Percentiles rank a stretch among this genome's conserved stretches.
phyloP scores from a whole-genome alignment of 2,888 invertebrate genomes.

The Ormyrus labotus region DNA sequence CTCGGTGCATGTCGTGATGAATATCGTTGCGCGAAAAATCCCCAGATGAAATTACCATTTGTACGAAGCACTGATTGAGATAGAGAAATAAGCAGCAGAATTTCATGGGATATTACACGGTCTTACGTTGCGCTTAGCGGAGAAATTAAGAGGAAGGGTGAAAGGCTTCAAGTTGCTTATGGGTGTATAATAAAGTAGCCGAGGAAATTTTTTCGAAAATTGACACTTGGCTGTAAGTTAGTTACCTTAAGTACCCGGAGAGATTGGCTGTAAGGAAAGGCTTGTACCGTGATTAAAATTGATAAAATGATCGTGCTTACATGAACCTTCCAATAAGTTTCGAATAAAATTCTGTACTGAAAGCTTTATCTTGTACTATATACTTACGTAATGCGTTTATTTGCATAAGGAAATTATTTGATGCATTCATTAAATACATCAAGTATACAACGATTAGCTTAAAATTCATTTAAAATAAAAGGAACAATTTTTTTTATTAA shows the following conservation, averaged over 20 bases:
- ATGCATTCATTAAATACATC: neutral
- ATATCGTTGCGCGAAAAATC: conserved; percentile 1
- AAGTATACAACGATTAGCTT: neutral
- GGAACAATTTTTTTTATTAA: too few species aligned
- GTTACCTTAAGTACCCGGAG: neutral
- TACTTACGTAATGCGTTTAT: neutral
- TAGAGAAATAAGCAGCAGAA: conserved; percentile 14
- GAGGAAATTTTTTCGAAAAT: conserved; percentile 6
- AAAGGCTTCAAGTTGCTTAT: neutral
- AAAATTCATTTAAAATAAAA: too few species aligned
- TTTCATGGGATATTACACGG: neutral
- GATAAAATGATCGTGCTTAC: neutral
- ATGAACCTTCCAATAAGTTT: neutral
- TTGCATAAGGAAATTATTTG: conserved; percentile 1
- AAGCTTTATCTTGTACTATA: neutral
- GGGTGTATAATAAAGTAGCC: conserved; percentile 16
- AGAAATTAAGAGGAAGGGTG: conserved; percentile 10
- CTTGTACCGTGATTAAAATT: neutral
- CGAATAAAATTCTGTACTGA: neutral
- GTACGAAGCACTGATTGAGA: conserved; percentile 33
- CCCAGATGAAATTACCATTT: conserved; percentile 33
- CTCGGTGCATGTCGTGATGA: neutral
- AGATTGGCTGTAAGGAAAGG: neutral
- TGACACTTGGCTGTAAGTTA: conserved; percentile 4
- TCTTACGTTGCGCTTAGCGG: neutral